Base-by-base conservation (phyloP, 2,888 invertebrate genomes). In the Drosophila infuscata region DNA sequence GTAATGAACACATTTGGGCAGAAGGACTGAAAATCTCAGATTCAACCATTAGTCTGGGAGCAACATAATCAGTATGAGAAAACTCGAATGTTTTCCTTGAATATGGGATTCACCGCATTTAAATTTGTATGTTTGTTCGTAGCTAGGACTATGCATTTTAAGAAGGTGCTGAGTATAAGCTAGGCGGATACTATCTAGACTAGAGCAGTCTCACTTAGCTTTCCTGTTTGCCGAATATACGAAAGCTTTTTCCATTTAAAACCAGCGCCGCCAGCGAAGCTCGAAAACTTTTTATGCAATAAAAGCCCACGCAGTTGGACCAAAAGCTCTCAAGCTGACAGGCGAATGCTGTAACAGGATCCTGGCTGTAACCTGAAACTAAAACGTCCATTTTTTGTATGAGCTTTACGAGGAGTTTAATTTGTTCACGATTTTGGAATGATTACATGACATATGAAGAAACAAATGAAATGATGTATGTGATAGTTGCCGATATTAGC, bases 241-340 rank as follows among this genome's bases (percentile, higher is more conserved):
- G 25, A 56, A 12, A 77, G 74, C 74, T 65, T 76, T 80, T 43
- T n/a, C 25, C 15, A 30, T 72, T 63, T 7, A 67, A 87, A 87
- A 74, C 60, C 61, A 74, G 74, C 84, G 81, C 84, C 80, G 65
- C 11, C 41, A 1, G n/a, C 3, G 33, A 2, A 70, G 63, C 76
- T 69, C 57, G 41, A 2, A 12, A 72, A 25, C 25, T 25, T 25
- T 25, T 25, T 25, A 25, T 25, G n/a, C 48, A 57, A 9, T 9
- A 20, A 61, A 62, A 62, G 58, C 58, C 46, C 38, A 33, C 20
- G 54, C 43, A 57, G 35, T 51, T 25, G 8, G 30, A 30, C 6
- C n/a, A 9, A 38, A 62, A 74, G 63, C 79, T 54, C 29, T 29
- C 11, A 46, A 41, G 57, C 61, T 61, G 25, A 17, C 2, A 41